A percentile compares a stretch with the other conserved stretches of the same genome.
Evolutionary conservation across 2,797 vertebrate species (phyloP).

Genomic region (Syngnathus acus): DNA sequence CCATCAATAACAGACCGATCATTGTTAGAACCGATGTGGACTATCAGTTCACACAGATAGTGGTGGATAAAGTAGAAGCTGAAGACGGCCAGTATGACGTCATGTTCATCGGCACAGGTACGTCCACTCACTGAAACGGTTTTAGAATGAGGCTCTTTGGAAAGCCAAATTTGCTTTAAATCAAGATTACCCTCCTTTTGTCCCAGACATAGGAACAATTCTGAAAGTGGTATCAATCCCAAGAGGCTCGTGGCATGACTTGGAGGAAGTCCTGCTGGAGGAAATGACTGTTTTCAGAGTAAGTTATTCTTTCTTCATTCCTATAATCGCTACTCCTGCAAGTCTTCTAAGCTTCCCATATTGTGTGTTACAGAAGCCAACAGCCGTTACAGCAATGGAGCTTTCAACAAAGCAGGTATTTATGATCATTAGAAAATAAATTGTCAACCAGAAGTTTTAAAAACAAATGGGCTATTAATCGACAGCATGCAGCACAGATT

Average conservation of each 20-base stretch:
- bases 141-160: background rate
- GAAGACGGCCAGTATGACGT: conserved; percentile 97
- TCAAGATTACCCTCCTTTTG: conserved; percentile 14
- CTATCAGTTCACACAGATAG: conserved; percentile 96
- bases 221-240: conserved; percentile 97
- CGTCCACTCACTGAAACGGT: background rate
- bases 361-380: conserved; percentile 75
- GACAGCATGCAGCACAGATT: background rate
- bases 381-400: conserved; percentile 88
- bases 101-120: conserved; percentile 99
- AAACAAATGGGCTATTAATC: background rate
- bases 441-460: background rate
- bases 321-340: background rate
- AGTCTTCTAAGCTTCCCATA: background rate
- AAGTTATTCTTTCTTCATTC: conserved; percentile 37
- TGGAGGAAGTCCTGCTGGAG: conserved; percentile 96
- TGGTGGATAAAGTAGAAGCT: conserved; percentile 93
- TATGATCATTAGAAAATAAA: background rate
- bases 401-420: conserved; percentile 94
- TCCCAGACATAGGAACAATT: conserved; percentile 86
- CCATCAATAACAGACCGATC: conserved; percentile 89
- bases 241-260: conserved; percentile 93
- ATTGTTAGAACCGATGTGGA: conserved; percentile 95
- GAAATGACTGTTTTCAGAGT: conserved; percentile 97
- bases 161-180: background rate